Percentiles rank a stretch among this genome's conserved stretches.
These are phyloP conservation scores for Lepidocyrtinus sp. DNA, from an alignment of 2,888 invertebrate genomes.

Conservation along the genomic window DNA sequence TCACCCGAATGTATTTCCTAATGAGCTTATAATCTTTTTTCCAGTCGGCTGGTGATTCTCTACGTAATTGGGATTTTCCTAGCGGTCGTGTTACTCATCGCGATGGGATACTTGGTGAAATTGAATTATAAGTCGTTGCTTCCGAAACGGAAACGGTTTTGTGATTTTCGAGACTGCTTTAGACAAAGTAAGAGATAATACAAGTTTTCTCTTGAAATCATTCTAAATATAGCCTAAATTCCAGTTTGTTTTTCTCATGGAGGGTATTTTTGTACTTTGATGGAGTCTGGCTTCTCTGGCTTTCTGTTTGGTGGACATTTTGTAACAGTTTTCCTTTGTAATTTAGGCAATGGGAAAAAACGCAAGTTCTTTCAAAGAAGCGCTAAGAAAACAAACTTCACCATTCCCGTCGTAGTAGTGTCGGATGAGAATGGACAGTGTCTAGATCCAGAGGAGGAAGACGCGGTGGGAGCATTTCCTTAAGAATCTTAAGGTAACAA, in stretches of 20 bases:
- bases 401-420: slow-evolving; percentile 61
- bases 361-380: slow-evolving; percentile 47
- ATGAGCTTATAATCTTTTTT: not conserved
- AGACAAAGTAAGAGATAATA: slow-evolving; percentile 59
- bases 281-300: no score
- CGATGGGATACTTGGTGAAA: slow-evolving; percentile 48
- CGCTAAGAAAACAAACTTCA: slow-evolving; percentile 51
- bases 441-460: slow-evolving; percentile 32
- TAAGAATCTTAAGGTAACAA: not conserved
- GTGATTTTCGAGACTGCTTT: slow-evolving; percentile 60
- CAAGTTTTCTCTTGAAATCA: not conserved
- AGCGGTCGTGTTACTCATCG: slow-evolving; percentile 29
- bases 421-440: slow-evolving; percentile 59
- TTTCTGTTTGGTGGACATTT: no score
- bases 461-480: slow-evolving; percentile 24
- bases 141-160: slow-evolving; percentile 50
- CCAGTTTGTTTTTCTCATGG: no score
- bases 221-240: no score
- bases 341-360: slow-evolving; percentile 47
- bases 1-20: not conserved
- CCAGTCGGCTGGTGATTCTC: slow-evolving; percentile 48
- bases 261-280: no score
- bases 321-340: no score
- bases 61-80: slow-evolving; percentile 56
- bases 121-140: slow-evolving; percentile 51